A percentile compares a stretch with the other conserved stretches of the same genome.
phyloP scores from a whole-genome alignment of 2,113 vertebrate species.

The Leptodactylus fuscus region DNA sequence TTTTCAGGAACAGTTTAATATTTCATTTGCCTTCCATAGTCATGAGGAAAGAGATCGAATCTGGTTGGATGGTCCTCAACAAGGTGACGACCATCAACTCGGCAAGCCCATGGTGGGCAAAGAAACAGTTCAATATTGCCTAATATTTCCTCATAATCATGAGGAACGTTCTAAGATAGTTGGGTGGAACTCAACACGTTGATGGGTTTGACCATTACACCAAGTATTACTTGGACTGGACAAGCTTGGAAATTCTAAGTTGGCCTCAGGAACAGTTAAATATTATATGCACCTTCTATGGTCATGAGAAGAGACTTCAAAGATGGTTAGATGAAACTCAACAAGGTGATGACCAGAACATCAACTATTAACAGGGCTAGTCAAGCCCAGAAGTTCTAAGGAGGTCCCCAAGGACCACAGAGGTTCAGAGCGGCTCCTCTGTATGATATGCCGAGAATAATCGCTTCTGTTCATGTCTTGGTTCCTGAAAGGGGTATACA shows the following conservation, averaged over 20 bases:
- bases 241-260: too few relatives aligned
- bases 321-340: neutral
- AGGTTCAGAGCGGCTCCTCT: too few relatives aligned
- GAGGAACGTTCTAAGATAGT: too few relatives aligned
- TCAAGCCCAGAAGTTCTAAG: too few relatives aligned
- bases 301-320: neutral
- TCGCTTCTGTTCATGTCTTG: neutral
- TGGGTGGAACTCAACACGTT: too few relatives aligned
- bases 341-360: neutral
- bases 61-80: neutral
- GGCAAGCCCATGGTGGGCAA: too few relatives aligned
- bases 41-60: neutral
- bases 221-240: too few relatives aligned
- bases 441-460: neutral
- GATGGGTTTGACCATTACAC: too few relatives aligned
- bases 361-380: neutral
- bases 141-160: too few relatives aligned
- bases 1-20: neutral
- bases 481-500: neutral
- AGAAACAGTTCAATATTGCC: too few relatives aligned
- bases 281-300: neutral
- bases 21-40: neutral
- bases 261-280: neutral
- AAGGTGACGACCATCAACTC: too few relatives aligned
- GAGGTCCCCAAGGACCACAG: too few relatives aligned